These are phyloP conservation scores for Drosophila siamana DNA, from an alignment of 2,888 invertebrate species.

Conservation along the genomic window DNA sequence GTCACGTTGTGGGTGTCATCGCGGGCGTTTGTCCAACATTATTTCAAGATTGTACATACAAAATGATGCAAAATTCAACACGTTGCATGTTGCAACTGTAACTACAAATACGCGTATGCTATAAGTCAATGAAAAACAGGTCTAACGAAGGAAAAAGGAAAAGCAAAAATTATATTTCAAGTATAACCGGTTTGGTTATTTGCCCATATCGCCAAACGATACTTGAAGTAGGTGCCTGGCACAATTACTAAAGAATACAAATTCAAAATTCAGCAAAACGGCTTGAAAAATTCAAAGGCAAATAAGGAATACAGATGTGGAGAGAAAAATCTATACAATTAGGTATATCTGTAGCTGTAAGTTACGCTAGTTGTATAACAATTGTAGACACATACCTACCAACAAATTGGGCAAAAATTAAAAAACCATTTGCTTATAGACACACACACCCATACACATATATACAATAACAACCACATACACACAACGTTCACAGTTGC, in stretches of 20 bases:
- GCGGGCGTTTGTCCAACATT: conserved; percentile 35
- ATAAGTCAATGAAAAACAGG: conserved; percentile 63
- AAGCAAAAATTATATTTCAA: conserved; percentile 34
- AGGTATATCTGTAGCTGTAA: conserved; percentile 47
- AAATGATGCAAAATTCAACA: conserved; percentile 25
- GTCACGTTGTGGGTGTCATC: conserved; percentile 38
- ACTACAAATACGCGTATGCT: conserved; percentile 35
- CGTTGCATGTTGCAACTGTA: conserved; percentile 50
- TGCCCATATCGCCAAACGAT: conserved; percentile 33
- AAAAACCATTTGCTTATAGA: conserved; percentile 40
- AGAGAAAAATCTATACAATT: conserved; percentile 21
- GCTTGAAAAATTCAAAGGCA: conserved; percentile 10
- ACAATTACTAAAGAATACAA: conserved; percentile 65
- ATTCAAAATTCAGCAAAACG: conserved; percentile 35
- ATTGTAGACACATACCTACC: conserved; percentile 35
- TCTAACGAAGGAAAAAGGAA: conserved; percentile 42
- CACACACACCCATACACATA: conserved; percentile 13
- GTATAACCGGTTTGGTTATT: conserved; percentile 42
- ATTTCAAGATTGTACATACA: conserved; percentile 53
- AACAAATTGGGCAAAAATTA: conserved; percentile 36
- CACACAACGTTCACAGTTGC: conserved; percentile 47
- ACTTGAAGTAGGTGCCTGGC: conserved; percentile 68
- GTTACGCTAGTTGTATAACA: conserved; percentile 57
- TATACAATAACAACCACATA: conserved; percentile 9
- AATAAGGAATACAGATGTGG: conserved; percentile 8